Evolutionary conservation across 2,797 vertebrate genomes (phyloP).

Genomic region (Chloroceryle inda): DNA sequence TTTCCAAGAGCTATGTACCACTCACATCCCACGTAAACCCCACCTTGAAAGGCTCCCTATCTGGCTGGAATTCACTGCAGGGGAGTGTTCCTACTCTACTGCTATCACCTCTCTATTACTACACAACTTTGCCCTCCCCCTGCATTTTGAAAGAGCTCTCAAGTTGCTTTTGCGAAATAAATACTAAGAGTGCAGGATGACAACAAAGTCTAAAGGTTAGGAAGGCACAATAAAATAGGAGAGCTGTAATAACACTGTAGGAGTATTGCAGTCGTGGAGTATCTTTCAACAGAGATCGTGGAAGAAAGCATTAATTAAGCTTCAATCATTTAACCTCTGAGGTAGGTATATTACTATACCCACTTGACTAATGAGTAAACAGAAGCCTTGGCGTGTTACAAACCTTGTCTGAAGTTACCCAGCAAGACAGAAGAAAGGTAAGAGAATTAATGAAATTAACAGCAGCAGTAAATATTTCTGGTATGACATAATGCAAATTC

Average conservation of each 20-base stretch:
- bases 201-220: background rate
- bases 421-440: conserved; percentile 6
- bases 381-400: background rate
- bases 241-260: conserved; percentile 15
- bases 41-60: background rate
- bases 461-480: background rate
- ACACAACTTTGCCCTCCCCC: background rate
- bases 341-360: background rate
- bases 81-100: background rate
- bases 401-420: background rate
- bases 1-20: background rate
- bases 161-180: conserved; percentile 2
- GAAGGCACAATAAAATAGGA: background rate
- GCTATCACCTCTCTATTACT: background rate
- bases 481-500: background rate
- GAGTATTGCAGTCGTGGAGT: background rate
- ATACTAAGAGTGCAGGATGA: background rate
- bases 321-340: conserved; percentile 33
- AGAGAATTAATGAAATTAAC: background rate
- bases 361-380: conserved; percentile 33
- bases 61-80: background rate
- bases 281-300: background rate
- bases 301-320: conserved; percentile 57
- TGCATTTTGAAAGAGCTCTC: background rate
- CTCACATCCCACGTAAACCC: background rate